Base-by-base conservation (phyloP, 2,888 invertebrate genomes). In the Diplolepis rosae region DNA sequence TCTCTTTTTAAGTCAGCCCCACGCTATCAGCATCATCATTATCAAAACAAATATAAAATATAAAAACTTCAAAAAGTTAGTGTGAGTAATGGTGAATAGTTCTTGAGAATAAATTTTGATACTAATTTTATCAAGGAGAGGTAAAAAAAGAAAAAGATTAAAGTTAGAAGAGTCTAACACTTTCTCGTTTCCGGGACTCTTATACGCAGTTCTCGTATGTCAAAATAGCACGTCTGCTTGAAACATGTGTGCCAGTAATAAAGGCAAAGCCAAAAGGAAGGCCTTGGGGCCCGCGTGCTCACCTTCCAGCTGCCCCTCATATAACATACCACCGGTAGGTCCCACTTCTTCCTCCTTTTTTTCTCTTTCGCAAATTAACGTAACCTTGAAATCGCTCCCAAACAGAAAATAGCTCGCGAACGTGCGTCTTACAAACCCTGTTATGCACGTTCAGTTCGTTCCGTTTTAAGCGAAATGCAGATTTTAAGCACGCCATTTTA, bases 281-380 rank as follows among this genome's bases (percentile, higher is more conserved):
- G 79, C 82, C 84, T 82, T 82, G 84, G 79, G 82, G 77, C 82
- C 82, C 77, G 48, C 30, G 45, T 70, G 72, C 72, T 72, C 79
- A 77, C 72, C 75, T 79, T 66, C 79, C 84, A 84, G 82, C 83
- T 84, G 84, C 83, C 73, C 72, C 73, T 76, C 74, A 70, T 69
- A 72, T 68, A 66, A 65, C 67, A 48, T 70, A 71, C 72, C 71
- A 72, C 65, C 73, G 71, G 75, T 72, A 54, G 73, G 65, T 65
- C 66, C 71, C 72, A 73, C 70, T 74, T 69, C 66, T 61, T 51
- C 69, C 51, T 71, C 65, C 61, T 50, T 70, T 68, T 67, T 52
- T 52, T 56, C 66, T 30, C 13, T 15, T 48, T 66, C 28, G 51
- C 67, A 67, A 67, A 67, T 67, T 67, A 27, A 32, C 48, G 50